These are phyloP conservation scores for Tribolium freemani DNA, from an alignment of 2,888 invertebrate species.

Conservation along the genomic window DNA sequence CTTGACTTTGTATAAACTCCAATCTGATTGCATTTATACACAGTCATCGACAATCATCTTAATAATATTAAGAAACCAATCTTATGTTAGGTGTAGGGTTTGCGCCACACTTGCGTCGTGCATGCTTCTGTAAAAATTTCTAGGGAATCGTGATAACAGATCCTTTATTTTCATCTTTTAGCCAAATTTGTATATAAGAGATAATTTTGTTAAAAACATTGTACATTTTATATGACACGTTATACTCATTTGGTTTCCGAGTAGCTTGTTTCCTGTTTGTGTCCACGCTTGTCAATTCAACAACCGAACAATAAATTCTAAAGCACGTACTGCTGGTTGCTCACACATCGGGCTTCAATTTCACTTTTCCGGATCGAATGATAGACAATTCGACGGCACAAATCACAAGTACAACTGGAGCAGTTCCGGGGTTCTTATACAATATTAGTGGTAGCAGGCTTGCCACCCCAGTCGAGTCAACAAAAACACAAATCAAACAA, in stretches of 20 bases:
- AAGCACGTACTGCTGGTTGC: constrained; percentile 45
- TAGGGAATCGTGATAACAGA: constrained; percentile 54
- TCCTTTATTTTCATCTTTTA: constrained; percentile 55
- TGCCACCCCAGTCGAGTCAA: constrained; percentile 54
- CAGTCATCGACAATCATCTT: constrained; percentile 66
- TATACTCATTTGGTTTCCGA: constrained; percentile 44
- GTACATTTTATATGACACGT: constrained; percentile 54
- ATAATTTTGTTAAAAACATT: constrained; percentile 56
- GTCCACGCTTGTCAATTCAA: constrained; percentile 66
- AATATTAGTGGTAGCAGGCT: constrained; percentile 54
- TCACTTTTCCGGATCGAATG: background rate
- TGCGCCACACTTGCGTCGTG: constrained; percentile 58
- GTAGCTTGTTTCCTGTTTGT: constrained; percentile 57
- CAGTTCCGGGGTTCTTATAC: constrained; percentile 19
- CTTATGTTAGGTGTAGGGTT: constrained; percentile 65
- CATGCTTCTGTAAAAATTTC: constrained; percentile 52
- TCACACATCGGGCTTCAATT: constrained; percentile 25
- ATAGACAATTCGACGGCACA: background rate
- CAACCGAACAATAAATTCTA: constrained; percentile 64
- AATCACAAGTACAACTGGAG: background rate
- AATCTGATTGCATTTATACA: constrained; percentile 59
- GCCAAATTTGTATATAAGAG: constrained; percentile 62
- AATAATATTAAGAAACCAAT: constrained; percentile 55
- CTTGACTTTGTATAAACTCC: constrained; percentile 63
- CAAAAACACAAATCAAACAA: too few species aligned